Base-by-base conservation (phyloP, 2,797 vertebrate species). In the Ibycter americanus region DNA sequence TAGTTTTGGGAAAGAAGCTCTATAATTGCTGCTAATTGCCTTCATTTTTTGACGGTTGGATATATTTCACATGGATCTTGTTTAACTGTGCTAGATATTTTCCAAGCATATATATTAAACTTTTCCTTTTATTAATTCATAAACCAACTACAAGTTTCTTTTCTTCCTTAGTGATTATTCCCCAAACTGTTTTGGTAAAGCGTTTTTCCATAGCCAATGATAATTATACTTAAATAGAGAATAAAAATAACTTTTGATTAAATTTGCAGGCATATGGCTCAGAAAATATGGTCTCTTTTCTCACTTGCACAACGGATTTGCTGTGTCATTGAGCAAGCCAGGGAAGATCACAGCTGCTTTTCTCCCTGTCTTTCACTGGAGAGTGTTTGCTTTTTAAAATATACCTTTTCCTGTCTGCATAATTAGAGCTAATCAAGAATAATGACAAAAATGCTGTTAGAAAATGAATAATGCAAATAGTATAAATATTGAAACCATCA, bases 21-120 rank as follows among this genome's bases (percentile, higher is more conserved):
- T 80, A 83, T 96, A 97, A 97, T 96, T 97, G 93, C 92, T 96
- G 94, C 96, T 97, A 97, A 96, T 97, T 97, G 96, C 80, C 88
- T 92, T 94, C 80, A 92, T 94, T 97, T 97, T 96, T 83, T 90
- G 86, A 85, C 22, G 14, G 83, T 85, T 96, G 86, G 81, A 92
- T 93, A 80, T 94, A 85, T 97, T 97, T 96, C 94, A 95, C 83
- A 92, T 96, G 78, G n/a, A 54, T 90, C 55, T 77, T 71, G 19
- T 96, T 92, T 90, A 89, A 96, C 67, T 42, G 42, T 74, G 78
- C 29, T 90, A 93, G 44, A 73, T 82, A 54, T 95, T 96, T 94
- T 93, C 71, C 71, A 92, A 93, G 92, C 59, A 83, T 89, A 90
- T 93, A 90, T 95, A 97, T 96, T 96, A 96, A 96, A 93, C 36